Conservation (phyloP, 2,888 invertebrate genomes). For the Polia nebulosa region DNA sequence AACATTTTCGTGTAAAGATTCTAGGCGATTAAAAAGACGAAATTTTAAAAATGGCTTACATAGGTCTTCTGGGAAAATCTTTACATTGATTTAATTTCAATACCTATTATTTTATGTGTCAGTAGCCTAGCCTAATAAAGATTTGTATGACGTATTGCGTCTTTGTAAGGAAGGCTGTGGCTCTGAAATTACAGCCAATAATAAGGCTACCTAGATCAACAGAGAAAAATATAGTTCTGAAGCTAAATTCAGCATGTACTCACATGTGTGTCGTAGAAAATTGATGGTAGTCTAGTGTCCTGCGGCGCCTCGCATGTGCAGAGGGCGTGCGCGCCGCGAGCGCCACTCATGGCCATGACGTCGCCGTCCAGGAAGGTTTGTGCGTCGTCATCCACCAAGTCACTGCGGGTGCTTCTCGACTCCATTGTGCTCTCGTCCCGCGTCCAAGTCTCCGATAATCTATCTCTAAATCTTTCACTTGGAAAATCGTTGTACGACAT, state of each 20-base stretch:
- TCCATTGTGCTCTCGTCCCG: slow-evolving; percentile 80
- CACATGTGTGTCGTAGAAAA: slow-evolving; percentile 88
- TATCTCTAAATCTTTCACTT: slow-evolving; percentile 84
- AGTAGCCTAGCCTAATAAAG: too few species aligned
- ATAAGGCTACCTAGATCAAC: neutral
- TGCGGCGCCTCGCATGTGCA: slow-evolving; percentile 84
- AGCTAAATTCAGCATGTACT: slow-evolving; percentile 63
- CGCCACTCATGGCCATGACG: slow-evolving; percentile 77
- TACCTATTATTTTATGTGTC: too few species aligned
- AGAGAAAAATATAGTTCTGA: neutral
- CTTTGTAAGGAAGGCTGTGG: neutral
- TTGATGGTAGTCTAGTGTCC: slow-evolving; percentile 82
- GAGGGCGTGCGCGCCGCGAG: slow-evolving; percentile 78
- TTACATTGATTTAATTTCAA: slow-evolving; percentile 2
- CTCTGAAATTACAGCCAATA: neutral
- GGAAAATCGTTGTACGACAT: slow-evolving; percentile 90
- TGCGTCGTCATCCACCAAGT: slow-evolving; percentile 81
- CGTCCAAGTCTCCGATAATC: slow-evolving; percentile 81
- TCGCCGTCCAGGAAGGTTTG: slow-evolving; percentile 85
- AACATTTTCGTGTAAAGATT: neutral
- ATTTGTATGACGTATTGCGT: neutral
- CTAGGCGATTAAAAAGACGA: slow-evolving; percentile 2
- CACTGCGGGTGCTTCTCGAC: slow-evolving; percentile 81
- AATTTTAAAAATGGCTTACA: neutral
- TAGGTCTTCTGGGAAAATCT: slow-evolving; percentile 1